Base-by-base conservation (phyloP, 2,888 invertebrate species). In the Spicauda simplicius region DNA sequence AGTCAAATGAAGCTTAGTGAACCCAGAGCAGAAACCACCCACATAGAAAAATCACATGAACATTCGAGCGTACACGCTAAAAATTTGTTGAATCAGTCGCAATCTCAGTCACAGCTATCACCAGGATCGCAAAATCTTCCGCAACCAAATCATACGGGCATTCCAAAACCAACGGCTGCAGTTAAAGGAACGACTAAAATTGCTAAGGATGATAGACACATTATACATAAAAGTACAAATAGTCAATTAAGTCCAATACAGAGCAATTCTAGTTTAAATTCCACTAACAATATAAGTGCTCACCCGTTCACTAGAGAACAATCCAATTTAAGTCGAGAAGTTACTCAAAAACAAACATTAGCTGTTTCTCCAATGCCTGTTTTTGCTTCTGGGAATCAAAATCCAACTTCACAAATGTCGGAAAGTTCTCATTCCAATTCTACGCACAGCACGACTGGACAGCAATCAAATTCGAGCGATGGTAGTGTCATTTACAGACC, bases 81-180 rank as follows among this genome's bases (percentile, higher is more conserved):
- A 72, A 80, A 74, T 72, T 75, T 77, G 59, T 68, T 74, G 52
- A 81, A 75, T 71, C 88, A 85, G 70, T 81, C 79, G 12, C 85
- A 83, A 72, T 76, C 81, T 48, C 81, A 85, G 16, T 79, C 85
- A 53, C 75, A 67, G 19, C n/a, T 67, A 41, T 67, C 75, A 10
- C 71, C 77, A 83, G 94, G 66, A 85, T 94, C 74, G 94, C 96
- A 85, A 77, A 83, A 80, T 65, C 77, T 83, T 72, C 84, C 83
- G 6, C 76, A 81, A 33, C 90, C 81, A 68, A 91, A 90, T 76
- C 87, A 87, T 54, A 93, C 93, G 7, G 97, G 97, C 18, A 97
- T 98, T 76, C 98, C 98, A 0, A 98, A 98, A 85, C 98, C 98
- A 1, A 98, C 97, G 54, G 97, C 98, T 10, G 97, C 98, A 68